Evolutionary conservation across 2,888 invertebrate genomes (phyloP).

Genomic region (Oscheius sp.): DNA sequence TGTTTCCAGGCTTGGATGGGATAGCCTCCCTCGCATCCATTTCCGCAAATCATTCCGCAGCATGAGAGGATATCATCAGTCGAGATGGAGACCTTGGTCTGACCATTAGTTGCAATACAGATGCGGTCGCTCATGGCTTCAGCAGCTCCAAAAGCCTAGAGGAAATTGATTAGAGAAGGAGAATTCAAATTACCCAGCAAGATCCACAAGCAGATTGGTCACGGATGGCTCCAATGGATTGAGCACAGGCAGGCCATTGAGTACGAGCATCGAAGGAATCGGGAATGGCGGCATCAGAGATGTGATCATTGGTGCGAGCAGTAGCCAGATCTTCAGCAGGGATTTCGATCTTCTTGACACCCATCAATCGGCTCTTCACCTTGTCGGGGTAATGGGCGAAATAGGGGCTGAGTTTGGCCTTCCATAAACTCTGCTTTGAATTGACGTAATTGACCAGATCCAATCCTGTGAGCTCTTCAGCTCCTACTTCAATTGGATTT

Average conservation of each 20-base stretch:
- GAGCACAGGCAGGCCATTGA: constrained; percentile 49
- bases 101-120: constrained; percentile 71
- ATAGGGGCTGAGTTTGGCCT: constrained; percentile 38
- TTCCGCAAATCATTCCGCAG: constrained; percentile 71
- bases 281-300: constrained; percentile 44
- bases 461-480: constrained; percentile 46
- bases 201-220: constrained; percentile 73
- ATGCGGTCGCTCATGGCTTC: constrained; percentile 73
- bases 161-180: constrained; percentile 77
- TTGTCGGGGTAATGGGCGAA: constrained; percentile 42
- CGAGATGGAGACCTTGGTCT: constrained; percentile 67
- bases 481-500: too few species aligned
- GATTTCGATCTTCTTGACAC: constrained; percentile 50
- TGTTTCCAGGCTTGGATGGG: constrained; percentile 85
- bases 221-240: constrained; percentile 72
- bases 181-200: constrained; percentile 79
- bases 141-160: constrained; percentile 78
- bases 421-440: constrained; percentile 42
- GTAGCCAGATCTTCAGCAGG: constrained; percentile 41
- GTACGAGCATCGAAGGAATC: constrained; percentile 52
- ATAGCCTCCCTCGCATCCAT: constrained; percentile 82
- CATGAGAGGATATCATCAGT: constrained; percentile 73
- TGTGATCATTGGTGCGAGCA: constrained; percentile 42
- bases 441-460: constrained; percentile 55
- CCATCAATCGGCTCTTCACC: constrained; percentile 49